Conservation (phyloP, 2,113 vertebrate genomes). For the Peromyscus leucopus region DNA sequence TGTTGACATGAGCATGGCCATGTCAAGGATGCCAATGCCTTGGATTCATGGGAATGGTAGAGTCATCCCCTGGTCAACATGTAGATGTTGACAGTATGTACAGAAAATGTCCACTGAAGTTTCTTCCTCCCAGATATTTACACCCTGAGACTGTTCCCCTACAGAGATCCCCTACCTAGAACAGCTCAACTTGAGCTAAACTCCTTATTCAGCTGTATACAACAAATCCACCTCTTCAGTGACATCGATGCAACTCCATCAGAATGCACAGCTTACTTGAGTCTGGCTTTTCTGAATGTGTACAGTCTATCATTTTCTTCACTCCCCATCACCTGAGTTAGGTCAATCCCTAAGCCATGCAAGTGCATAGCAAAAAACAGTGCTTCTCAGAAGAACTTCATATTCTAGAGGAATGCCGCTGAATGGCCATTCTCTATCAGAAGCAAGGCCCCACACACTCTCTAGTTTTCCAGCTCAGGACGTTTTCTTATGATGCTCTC, state of each 20-base stretch:
- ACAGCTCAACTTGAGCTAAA: neutral
- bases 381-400: neutral
- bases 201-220: neutral
- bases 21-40: neutral
- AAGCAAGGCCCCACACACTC: neutral
- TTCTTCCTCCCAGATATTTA: neutral
- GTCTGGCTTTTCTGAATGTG: neutral
- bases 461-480: neutral
- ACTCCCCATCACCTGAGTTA: neutral
- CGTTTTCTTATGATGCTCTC: conserved; percentile 2
- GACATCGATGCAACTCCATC: neutral
- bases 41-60: neutral
- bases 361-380: neutral
- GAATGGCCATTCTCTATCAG: conserved; percentile 28
- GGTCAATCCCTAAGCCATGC: neutral
- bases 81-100: neutral
- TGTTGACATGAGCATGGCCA: neutral
- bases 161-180: neutral
- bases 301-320: neutral
- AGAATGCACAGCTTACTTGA: neutral
- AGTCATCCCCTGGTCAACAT: neutral
- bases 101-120: neutral
- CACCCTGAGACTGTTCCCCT: neutral
- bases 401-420: neutral
- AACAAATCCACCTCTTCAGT: neutral